A percentile compares a stretch with the other conserved stretches of the same genome.
These are phyloP conservation scores for Argynnis bischoffii DNA, from an alignment of 2,888 invertebrate species.

Conservation along the genomic window DNA sequence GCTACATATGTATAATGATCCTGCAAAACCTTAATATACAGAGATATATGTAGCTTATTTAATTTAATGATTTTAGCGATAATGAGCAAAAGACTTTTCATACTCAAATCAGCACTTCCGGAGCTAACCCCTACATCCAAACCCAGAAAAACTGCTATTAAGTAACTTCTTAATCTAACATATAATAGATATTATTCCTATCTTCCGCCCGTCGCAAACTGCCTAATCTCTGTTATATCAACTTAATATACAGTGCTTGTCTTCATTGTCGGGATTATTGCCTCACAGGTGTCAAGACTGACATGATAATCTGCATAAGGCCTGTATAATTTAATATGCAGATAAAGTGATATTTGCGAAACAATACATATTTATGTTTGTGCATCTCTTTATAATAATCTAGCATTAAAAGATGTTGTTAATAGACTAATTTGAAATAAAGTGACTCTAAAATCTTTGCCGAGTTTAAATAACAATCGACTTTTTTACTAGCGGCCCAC, in stretches of 20 bases:
- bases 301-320: conserved; percentile 45
- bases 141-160: no score
- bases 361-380: conserved; percentile 9
- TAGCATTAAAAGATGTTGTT: neutral
- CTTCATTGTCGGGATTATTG: conserved; percentile 52
- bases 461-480: no score
- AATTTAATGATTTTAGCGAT: no score
- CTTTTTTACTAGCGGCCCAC: no score
- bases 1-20: no score
- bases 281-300: conserved; percentile 48
- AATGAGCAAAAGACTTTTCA: no score
- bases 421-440: neutral
- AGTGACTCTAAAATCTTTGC: no score
- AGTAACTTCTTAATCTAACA: conserved; percentile 17
- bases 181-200: conserved; percentile 26
- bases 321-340: conserved; percentile 39
- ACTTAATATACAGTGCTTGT: conserved; percentile 51
- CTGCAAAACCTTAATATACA: no score
- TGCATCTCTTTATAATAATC: neutral
- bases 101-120: no score
- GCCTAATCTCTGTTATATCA: conserved; percentile 51
- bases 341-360: conserved; percentile 33
- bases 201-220: conserved; percentile 35
- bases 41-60: no score
- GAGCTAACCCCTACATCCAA: no score